Conservation (phyloP, 1,140 invertebrate genomes). For the Solen grandis region DNA sequence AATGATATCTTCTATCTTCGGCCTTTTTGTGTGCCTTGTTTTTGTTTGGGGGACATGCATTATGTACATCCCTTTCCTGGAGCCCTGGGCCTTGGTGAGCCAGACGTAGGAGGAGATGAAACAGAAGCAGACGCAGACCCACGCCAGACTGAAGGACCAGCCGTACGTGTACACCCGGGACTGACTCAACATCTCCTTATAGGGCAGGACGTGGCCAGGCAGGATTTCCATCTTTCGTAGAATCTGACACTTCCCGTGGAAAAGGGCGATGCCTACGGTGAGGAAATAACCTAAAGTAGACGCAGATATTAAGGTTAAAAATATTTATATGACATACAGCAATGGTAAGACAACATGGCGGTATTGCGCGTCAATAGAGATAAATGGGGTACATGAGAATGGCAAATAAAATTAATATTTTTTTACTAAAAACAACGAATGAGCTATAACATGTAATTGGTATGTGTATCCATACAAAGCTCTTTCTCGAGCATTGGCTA, state of each 20-base stretch:
- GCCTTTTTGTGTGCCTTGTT: too few species aligned
- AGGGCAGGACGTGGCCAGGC: constrained; percentile 63
- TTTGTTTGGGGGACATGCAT: too few species aligned
- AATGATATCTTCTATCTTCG: too few species aligned
- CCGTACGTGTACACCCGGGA: constrained; percentile 67
- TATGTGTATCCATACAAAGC: too few species aligned
- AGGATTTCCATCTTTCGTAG: constrained; percentile 67
- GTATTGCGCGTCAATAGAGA: too few species aligned
- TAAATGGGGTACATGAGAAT: too few species aligned
- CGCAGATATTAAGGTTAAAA: neutral
- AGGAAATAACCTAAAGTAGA: constrained; percentile 64
- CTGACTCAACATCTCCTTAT: constrained; percentile 65
- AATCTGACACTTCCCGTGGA: constrained; percentile 75
- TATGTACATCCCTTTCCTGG: too few species aligned
- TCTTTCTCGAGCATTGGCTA: too few species aligned
- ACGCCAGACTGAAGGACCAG: constrained; percentile 75
- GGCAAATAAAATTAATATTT: too few species aligned
- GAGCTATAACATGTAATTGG: too few species aligned
- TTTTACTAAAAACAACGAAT: too few species aligned
- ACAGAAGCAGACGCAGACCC: constrained; percentile 74
- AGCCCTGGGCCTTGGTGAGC: constrained; percentile 70
- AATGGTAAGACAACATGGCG: neutral
- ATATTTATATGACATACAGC: neutral
- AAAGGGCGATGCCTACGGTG: constrained; percentile 70
- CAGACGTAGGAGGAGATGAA: constrained; percentile 71